Evolutionary conservation across 92 coral and sea anemone genomes (phyloP), one percentile per base, ranked within the genome.

Genomic region (Palythoa grandiflora): DNA sequence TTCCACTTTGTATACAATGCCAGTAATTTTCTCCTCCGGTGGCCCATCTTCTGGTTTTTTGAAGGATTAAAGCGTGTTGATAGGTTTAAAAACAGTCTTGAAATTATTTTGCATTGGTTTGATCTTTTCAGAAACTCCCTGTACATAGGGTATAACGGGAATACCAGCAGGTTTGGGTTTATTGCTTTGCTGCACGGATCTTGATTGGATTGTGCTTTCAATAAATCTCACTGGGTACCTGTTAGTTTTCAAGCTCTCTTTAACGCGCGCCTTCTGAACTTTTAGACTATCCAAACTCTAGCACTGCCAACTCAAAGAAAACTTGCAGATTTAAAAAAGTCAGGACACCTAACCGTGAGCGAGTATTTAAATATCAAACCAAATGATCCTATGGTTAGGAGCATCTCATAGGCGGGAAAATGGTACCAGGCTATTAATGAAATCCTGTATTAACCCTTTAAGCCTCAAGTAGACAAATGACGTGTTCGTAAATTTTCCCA

Each of bases 331-430:
- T 15, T 87, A 9, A 78, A 78, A 20, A 70, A 78, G 20, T 20
- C 90, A 5, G 90, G 68, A 14, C 50, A 68, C 13, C 8, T 87
- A 38, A 78, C 71, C 1, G 90, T 78, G 15, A 50, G 9, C 9
- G 85, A 87, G 52, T 78, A 87, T 44, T 60, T 15, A 12, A 78
- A 50, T 19, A 16, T 87, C 12, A 78, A 76, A 21, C 86, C 90
- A 0, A 76, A 39, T 15, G 86, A 87, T 39, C 74, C 90, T 14
- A 39, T 75, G n/a, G 55, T 51, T 51, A 51, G 55, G 55, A 11
- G 11, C 6, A 51, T 51, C 28, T 28, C 28, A 28, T 28, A 28
- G 28, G 28, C 28, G 28, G 28, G 28, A 28, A 28, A 28, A 28
- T 28, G 28, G 28, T 28, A 28, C 28, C 28, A 28, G 28, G 28